Conservation (phyloP, 2,113 vertebrate genomes). For the Martes martes region DNA sequence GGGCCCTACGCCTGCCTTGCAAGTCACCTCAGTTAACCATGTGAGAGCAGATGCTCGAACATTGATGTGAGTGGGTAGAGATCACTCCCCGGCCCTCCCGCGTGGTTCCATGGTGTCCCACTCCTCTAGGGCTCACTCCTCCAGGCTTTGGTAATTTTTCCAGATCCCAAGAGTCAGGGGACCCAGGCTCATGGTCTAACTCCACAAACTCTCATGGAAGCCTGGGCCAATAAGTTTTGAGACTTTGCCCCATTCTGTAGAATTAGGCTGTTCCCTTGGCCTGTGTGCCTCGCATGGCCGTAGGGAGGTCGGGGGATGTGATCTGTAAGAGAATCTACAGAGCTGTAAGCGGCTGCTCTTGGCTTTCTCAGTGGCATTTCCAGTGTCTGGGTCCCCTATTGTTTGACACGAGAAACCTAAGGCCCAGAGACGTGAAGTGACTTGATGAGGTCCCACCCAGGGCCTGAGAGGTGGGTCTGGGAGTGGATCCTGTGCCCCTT, state of each 20-base stretch:
- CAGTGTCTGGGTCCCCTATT: background rate
- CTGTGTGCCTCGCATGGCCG: accelerated
- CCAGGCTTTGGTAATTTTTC: background rate
- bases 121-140: background rate
- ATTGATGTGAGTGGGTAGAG: accelerated
- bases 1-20: accelerated
- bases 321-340: accelerated
- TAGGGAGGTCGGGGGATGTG: accelerated
- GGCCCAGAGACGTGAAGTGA: background rate
- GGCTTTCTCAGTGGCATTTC: accelerated
- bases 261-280: background rate
- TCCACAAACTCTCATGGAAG: background rate
- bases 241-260: background rate
- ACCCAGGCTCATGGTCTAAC: too few species aligned
- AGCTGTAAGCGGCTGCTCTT: background rate
- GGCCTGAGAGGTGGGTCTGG: background rate
- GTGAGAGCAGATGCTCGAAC: background rate
- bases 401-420: accelerated
- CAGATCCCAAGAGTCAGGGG: background rate
- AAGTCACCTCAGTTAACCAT: background rate
- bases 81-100: accelerated
- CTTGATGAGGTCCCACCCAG: too few species aligned
- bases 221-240: background rate
- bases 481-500: accelerated
- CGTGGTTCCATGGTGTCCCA: background rate